Base-by-base conservation (phyloP, 23 tunicate species). In the Clavelina lepadiformis region DNA sequence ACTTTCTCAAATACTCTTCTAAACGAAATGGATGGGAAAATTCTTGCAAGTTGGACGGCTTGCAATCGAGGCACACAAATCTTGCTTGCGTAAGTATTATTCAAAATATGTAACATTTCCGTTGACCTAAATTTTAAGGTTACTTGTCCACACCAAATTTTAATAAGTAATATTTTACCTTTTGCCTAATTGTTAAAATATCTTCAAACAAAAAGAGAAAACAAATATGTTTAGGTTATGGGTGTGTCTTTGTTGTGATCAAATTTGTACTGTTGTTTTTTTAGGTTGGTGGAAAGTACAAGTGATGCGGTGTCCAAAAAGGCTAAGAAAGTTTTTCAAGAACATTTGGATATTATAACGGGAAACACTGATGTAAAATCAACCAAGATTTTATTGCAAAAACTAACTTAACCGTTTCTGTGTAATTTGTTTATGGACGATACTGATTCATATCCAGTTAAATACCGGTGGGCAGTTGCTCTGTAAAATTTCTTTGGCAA, bases 31-130 rank as follows among this genome's bases (percentile, higher is more conserved):
- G 66, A 65, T 34, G 51, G 56, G 2, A 56, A 35, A 31, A 52
- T 31, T 5, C 24, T 88, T 29, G 58, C 71, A 29, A 38, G 76
- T 1, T 88, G 96, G 96, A 4, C 71, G 2, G 68, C 78, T 61
- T 88, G 96, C 51, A 88, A 88, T 53, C 63, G 96, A 19, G 96
- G 96, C 31, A 58, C 83, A 29, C 87, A 73, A 50, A 61, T 88
- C 22, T 52, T 88, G 24, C 44, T 88, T 28, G 71, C 77, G 94
- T 85, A 63, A 69, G 80, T 60, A 24, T 65, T 33, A 18, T 5
- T 38, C 29, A 1, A 2, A 13, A 11, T 5, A 2, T 65, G 30
- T n/a, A n/a, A n/a, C n/a, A n/a, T n/a, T n/a, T n/a, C n/a, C n/a
- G n/a, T n/a, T n/a, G n/a, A n/a, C n/a, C n/a, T n/a, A n/a, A n/a